phyloP scores from a whole-genome alignment of 1,140 invertebrate species.

The Leptopilina boulardi region DNA sequence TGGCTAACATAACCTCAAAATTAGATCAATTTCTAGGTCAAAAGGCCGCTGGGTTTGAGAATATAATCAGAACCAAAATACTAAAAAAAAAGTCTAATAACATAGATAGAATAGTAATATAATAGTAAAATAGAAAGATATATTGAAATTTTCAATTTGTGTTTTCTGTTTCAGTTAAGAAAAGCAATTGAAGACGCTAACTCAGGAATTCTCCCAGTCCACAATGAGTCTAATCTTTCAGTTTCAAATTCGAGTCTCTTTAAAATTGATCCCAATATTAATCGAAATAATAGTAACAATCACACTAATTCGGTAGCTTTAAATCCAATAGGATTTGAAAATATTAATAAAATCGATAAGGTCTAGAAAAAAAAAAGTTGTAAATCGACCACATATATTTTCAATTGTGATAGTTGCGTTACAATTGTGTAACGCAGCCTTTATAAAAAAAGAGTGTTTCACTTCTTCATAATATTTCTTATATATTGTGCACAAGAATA shows the following conservation, averaged over 20 bases:
- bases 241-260: conserved; percentile 62
- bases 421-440: conserved; percentile 55
- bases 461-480: conserved; percentile 41
- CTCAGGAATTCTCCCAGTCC: conserved; percentile 79
- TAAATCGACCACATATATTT: conserved; percentile 41
- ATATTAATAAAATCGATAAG: conserved; percentile 65
- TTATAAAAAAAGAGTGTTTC: conserved; percentile 56
- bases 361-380: conserved; percentile 49
- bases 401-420: conserved; percentile 72
- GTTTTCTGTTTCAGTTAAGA: conserved; percentile 79
- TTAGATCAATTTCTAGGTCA: too few relatives aligned
- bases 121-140: too few relatives aligned
- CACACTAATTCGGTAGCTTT: conserved; percentile 50
- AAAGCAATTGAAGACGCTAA: conserved; percentile 93
- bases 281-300: conserved; percentile 46
- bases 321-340: conserved; percentile 60
- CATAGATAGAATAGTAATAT: too few relatives aligned
- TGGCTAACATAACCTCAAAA: too few relatives aligned
- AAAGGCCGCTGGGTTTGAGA: too few relatives aligned
- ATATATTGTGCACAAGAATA: too few relatives aligned
- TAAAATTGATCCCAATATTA: conserved; percentile 58
- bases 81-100: too few relatives aligned
- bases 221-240: conserved; percentile 60
- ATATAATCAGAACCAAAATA: too few relatives aligned
- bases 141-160: not conserved